Percentiles rank a stretch among this genome's conserved stretches.
Evolutionary conservation across 2,113 vertebrate genomes (phyloP).

Genomic region (Apteryx owenii): DNA sequence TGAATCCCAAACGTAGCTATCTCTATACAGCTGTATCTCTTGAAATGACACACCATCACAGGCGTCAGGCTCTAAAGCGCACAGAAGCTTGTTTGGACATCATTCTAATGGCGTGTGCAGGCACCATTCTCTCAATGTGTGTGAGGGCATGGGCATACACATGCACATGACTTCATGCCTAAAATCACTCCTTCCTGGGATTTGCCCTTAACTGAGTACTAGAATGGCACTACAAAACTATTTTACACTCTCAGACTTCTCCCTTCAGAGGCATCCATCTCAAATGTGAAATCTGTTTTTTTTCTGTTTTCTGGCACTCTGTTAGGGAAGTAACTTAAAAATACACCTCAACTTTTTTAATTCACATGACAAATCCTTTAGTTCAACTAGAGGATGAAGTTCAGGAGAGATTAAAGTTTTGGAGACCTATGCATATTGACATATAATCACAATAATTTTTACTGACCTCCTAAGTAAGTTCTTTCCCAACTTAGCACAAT

Average conservation of each 20-base stretch:
- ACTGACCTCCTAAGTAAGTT: background rate
- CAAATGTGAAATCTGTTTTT: background rate
- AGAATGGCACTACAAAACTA: background rate
- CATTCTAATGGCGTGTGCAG: background rate
- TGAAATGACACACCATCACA: background rate
- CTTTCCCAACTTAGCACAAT: background rate
- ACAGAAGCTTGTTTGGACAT: background rate
- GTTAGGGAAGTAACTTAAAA: background rate
- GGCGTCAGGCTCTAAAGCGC: background rate
- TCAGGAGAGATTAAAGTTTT: background rate
- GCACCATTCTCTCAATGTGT: background rate
- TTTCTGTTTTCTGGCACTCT: background rate
- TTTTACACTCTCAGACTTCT: background rate
- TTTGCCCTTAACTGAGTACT: background rate
- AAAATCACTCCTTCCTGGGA: background rate
- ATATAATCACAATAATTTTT: background rate
- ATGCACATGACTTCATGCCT: accelerated
- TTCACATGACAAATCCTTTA: background rate
- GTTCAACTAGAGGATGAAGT: background rate
- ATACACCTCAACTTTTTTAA: background rate
- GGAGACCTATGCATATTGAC: background rate
- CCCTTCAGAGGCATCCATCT: background rate
- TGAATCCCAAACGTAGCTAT: background rate
- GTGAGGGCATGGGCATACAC: background rate
- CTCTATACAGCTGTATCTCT: background rate